Percentiles rank a stretch among this genome's conserved stretches.
Conservation (phyloP, 2,888 invertebrate species). For the Idaea aversata region DNA sequence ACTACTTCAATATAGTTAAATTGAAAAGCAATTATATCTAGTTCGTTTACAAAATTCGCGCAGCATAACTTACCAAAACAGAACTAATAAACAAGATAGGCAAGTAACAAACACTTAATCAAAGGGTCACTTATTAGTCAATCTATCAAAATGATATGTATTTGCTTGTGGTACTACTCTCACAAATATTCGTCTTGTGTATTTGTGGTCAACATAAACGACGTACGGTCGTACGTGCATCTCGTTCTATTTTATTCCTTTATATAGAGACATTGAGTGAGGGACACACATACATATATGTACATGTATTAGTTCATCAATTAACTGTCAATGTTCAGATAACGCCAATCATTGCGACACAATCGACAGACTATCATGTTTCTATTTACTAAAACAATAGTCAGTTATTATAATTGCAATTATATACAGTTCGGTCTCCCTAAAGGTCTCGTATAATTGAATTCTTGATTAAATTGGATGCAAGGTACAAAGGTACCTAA, state of each 20-base stretch:
- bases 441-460: conserved; percentile 9
- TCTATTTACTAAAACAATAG: conserved; percentile 11
- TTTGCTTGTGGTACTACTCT: conserved; percentile 30
- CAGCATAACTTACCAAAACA: too few species aligned
- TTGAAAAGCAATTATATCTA: conserved; percentile 38
- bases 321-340: conserved; percentile 13
- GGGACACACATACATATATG: background rate
- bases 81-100: conserved; percentile 4
- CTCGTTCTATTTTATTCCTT: background rate
- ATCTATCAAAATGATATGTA: conserved; percentile 40
- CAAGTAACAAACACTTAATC: conserved; percentile 30
- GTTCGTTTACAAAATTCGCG: conserved; percentile 9
- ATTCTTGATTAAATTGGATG: conserved; percentile 4
- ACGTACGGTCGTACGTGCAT: background rate
- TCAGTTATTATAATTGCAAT: conserved; percentile 10
- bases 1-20: conserved; percentile 20
- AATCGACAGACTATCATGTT: conserved; percentile 1
- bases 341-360: conserved; percentile 8
- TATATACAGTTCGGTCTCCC: conserved; percentile 1
- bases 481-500: background rate
- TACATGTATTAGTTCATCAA: conserved; percentile 2
- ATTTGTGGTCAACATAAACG: background rate
- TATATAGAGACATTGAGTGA: background rate
- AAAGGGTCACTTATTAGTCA: conserved; percentile 53
- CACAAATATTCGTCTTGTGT: background rate